phyloP scores from a whole-genome alignment of 1,140 invertebrate species.

The Saccostrea echinata region DNA sequence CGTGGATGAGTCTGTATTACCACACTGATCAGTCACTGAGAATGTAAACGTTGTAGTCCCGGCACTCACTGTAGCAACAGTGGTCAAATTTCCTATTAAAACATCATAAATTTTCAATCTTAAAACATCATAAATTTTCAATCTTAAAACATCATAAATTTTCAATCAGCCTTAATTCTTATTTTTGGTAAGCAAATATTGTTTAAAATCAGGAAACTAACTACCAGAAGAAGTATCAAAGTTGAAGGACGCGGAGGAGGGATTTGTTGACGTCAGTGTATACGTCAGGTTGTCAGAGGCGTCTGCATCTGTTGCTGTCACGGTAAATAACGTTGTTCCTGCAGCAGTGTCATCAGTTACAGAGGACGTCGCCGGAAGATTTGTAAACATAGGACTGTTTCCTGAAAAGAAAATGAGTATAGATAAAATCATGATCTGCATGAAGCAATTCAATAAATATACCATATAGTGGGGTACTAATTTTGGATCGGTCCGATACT shows the following conservation, averaged over 20 bases:
- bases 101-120: neutral
- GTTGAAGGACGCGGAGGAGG: neutral
- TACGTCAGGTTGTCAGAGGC: neutral
- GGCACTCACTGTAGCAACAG: neutral
- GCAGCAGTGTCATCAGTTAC: neutral
- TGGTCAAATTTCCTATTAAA: neutral
- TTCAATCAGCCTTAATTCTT: too few relatives aligned
- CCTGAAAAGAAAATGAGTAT: neutral
- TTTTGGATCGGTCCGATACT: too few relatives aligned
- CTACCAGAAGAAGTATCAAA: neutral
- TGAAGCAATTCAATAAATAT: too few relatives aligned
- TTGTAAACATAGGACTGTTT: neutral
- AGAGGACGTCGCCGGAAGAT: neutral
- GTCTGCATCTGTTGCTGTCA: constrained; percentile 7
- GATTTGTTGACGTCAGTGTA: constrained; percentile 8
- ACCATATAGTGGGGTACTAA: too few relatives aligned
- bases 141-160: neutral
- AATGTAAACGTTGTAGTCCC: neutral
- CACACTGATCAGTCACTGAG: neutral
- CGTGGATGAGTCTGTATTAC: neutral
- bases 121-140: neutral
- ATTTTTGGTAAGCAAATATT: too few relatives aligned
- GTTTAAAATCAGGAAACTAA: neutral
- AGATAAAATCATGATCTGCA: neutral
- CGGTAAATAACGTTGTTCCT: neutral